Evolutionary conservation across 2,888 invertebrate genomes (phyloP), one percentile per base, ranked within the genome.

Genomic region (Pollenia griseotomentosa): DNA sequence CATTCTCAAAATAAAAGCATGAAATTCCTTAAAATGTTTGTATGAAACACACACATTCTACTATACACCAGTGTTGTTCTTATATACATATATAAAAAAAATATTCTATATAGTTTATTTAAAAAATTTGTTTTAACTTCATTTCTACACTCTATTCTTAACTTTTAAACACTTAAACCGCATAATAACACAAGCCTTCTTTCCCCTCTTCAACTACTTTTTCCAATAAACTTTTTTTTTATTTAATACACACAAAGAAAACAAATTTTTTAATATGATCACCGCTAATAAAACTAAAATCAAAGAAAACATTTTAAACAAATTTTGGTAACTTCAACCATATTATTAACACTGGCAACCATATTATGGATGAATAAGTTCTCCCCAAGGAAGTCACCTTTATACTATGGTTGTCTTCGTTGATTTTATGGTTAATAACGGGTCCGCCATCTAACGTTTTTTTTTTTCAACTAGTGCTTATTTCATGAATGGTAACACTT

Each of bases 121-220:
- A 12, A 19, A 53, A 48, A 33, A 48, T 23, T 66, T 48, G 2
- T 23, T 9, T 11, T 19, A 12, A 16, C 33, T 48, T n/a, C n/a
- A 70, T 19, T n/a, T 33, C 16, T 70, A 9, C 55, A 6, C 66
- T 19, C 40, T 42, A 70, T 33, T 55, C 46, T 63, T 8, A 53
- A 77, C 55, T 61, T n/a, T 19, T 23, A 78, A 87, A 87, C 87
- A 87, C 87, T 87, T 87, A 87, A 87, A 82, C 87, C 87, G 87
- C 87, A 81, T 87, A 84, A 81, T 65, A 84, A 87, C 87, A 87
- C 87, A 87, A 82, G 70, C 51, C 80, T 74, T 71, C 12, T 63
- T 33, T 51, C 66, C 19, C 16, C 44, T 19, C 51, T 48, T 55
- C 8, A 2, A 55, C 1, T 70, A 61, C 46, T 40, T 68, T 78